A percentile compares a stretch with the other conserved stretches of the same genome.
Conservation (phyloP, 2,113 vertebrate genomes). For the Centropus unirufus region DNA sequence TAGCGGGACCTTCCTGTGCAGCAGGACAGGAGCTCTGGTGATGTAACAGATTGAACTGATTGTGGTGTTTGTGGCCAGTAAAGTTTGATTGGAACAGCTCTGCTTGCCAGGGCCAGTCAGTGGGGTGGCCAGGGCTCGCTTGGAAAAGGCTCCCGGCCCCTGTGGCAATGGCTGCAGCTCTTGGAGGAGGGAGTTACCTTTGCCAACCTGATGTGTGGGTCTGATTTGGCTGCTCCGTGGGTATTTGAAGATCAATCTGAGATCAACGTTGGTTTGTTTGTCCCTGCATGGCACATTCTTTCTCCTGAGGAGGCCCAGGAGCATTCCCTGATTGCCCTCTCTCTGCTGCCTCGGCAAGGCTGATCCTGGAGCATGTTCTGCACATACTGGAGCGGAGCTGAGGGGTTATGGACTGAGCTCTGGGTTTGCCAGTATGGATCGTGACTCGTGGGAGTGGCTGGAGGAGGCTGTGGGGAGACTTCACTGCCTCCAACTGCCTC, state of each 20-base stretch:
- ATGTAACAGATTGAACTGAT: neutral
- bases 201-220: fast-evolving
- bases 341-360: neutral
- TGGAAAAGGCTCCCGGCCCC: neutral
- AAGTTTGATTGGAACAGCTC: neutral
- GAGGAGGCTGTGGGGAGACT: too few relatives aligned
- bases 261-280: neutral
- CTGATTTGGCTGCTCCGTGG: neutral
- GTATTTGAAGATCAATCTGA: neutral
- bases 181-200: neutral
- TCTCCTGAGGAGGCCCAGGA: neutral
- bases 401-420: neutral
- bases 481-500: too few relatives aligned
- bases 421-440: neutral
- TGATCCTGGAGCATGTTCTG: too few relatives aligned
- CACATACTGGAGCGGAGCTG: neutral
- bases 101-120: neutral
- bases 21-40: neutral
- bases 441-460: neutral
- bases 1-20: neutral
- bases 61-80: neutral
- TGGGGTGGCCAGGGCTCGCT: neutral
- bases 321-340: fast-evolving
- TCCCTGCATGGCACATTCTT: neutral
- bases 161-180: fast-evolving